phyloP scores from a whole-genome alignment of 2,797 vertebrate genomes.

The Platyrinchus mystaceus region DNA sequence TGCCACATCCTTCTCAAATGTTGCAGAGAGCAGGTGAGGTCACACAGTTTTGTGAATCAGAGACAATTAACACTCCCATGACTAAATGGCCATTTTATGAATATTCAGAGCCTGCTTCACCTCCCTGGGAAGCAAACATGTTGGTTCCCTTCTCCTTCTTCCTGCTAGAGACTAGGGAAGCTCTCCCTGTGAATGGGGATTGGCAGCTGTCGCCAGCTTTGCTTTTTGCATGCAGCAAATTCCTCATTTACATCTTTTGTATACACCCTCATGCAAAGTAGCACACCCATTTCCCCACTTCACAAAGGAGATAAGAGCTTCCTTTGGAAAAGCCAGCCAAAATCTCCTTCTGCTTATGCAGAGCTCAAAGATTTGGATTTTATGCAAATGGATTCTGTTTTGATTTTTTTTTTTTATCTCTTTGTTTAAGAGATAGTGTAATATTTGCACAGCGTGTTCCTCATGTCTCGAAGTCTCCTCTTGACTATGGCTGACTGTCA shows the following conservation, averaged over 20 bases:
- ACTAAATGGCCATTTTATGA: conserved; percentile 77
- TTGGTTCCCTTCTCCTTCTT: conserved; percentile 71
- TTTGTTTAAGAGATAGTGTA: conserved; percentile 51
- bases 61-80: conserved; percentile 77
- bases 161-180: conserved; percentile 40
- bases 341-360: conserved; percentile 74
- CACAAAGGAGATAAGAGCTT: conserved; percentile 77
- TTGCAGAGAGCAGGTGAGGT: conserved; percentile 72
- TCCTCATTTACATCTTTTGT: conserved; percentile 91
- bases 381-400: conserved; percentile 73
- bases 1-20: conserved; percentile 32
- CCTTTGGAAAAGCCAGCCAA: conserved; percentile 72
- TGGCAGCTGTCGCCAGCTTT: conserved; percentile 78
- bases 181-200: conserved; percentile 72
- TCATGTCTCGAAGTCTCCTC: background rate
- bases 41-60: conserved; percentile 61
- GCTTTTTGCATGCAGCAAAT: conserved; percentile 85
- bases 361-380: conserved; percentile 72
- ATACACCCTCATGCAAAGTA: conserved; percentile 86
- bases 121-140: conserved; percentile 76
- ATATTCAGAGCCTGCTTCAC: conserved; percentile 77
- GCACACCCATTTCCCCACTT: conserved; percentile 78
- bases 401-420: conserved; percentile 56
- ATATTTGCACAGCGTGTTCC: conserved; percentile 41
- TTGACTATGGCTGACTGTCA: background rate